Percentiles rank a stretch among this genome's conserved stretches.
phyloP scores from a whole-genome alignment of 2,797 vertebrate species.

The Eulemur coronatus region DNA sequence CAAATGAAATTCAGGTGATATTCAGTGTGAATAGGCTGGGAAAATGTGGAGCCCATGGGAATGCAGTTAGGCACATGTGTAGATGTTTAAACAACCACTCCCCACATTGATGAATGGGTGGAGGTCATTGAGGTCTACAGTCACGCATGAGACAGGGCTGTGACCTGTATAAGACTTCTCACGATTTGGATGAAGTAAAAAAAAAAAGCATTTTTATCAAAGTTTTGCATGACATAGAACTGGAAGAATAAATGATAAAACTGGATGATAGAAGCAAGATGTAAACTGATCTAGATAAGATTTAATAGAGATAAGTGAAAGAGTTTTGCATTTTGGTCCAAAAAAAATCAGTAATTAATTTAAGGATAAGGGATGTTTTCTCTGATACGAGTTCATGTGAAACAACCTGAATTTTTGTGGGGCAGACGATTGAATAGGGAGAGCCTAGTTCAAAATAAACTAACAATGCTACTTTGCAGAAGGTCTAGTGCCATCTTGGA shows the following conservation, averaged over 20 bases:
- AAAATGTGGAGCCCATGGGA: neutral
- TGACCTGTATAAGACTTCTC: neutral
- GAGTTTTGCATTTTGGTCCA: constrained; percentile 57
- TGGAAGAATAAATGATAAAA: constrained; percentile 55
- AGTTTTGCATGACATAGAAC: constrained; percentile 33
- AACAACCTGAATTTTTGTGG: neutral
- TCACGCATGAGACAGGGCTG: neutral
- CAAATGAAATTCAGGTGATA: neutral
- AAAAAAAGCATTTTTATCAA: constrained; percentile 5
- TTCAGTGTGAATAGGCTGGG: neutral
- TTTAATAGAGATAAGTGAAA: constrained; percentile 47
- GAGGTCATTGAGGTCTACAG: neutral
- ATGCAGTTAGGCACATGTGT: neutral
- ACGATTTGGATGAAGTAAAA: neutral
- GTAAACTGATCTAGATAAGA: constrained; percentile 39
- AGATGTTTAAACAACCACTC: neutral
- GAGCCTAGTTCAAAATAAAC: constrained; percentile 37
- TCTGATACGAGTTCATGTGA: neutral
- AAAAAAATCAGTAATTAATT: neutral
- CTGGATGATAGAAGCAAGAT: constrained; percentile 28
- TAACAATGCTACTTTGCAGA: neutral
- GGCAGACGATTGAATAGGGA: neutral
- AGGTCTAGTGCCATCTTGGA: neutral
- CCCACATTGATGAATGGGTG: neutral
- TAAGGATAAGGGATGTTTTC: neutral